phyloP scores from a whole-genome alignment of 2,888 invertebrate species.

The Leptopilina drosophilae region DNA sequence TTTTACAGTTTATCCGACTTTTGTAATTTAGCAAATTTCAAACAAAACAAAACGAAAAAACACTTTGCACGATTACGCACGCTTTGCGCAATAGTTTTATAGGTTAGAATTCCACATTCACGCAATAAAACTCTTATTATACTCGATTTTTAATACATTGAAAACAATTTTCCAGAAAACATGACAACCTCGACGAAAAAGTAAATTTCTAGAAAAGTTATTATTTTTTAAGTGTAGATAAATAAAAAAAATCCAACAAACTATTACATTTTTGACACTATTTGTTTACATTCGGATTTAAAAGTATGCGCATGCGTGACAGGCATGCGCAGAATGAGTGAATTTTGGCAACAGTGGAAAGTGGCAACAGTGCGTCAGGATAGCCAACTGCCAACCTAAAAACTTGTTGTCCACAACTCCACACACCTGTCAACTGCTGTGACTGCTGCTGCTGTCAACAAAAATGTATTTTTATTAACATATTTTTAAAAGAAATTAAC shows the following conservation, averaged over 20 bases:
- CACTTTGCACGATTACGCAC: background rate
- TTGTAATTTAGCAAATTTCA: background rate
- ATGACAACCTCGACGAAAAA: too few relatives aligned
- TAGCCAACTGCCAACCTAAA: too few relatives aligned
- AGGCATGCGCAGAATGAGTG: background rate
- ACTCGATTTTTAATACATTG: too few relatives aligned
- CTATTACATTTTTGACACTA: background rate
- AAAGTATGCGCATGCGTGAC: background rate
- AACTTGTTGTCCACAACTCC: background rate
- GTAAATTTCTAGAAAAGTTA: too few relatives aligned
- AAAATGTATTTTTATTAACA: conserved; percentile 19
- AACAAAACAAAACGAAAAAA: background rate
- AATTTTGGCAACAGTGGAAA: background rate
- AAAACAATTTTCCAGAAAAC: too few relatives aligned
- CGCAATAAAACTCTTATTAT: too few relatives aligned
- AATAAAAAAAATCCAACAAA: background rate
- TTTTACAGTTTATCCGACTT: background rate
- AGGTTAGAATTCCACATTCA: background rate
- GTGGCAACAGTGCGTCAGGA: too few relatives aligned
- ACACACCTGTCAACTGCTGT: too few relatives aligned
- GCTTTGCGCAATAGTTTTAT: background rate
- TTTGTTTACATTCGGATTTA: background rate
- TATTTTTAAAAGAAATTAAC: conserved; percentile 8
- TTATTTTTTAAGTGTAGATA: background rate
- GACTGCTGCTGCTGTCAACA: conserved; percentile 15